Conservation (phyloP, 2,113 vertebrate genomes). For the Malurus melanocephalus region DNA sequence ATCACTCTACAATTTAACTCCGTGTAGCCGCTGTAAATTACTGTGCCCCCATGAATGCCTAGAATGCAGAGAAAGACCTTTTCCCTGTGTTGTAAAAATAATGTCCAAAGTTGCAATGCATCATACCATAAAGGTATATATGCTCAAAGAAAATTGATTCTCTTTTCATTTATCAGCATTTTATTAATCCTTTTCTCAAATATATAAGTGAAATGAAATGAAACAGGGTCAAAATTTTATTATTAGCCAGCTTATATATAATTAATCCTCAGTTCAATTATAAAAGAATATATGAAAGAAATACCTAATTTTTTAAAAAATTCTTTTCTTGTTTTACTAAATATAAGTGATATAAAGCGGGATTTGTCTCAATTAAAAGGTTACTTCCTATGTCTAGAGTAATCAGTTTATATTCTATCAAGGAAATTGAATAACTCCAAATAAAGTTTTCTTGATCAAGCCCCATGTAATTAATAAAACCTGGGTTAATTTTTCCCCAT, state of each 20-base stretch:
- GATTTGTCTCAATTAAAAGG: neutral
- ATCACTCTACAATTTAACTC: neutral
- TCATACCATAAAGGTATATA: neutral
- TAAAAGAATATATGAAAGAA: neutral
- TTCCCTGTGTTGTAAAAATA: neutral
- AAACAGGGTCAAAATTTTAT: neutral
- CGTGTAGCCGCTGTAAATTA: neutral
- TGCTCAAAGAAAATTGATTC: neutral
- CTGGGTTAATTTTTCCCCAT: neutral
- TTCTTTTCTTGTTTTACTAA: neutral
- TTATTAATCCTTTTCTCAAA: neutral
- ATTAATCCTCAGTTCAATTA: neutral
- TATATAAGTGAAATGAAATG: neutral
- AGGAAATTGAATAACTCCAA: neutral
- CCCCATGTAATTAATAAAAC: neutral
- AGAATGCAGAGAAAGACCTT: neutral
- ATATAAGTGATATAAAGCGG: neutral
- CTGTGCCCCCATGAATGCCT: neutral
- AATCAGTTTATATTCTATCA: neutral
- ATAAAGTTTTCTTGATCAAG: neutral
- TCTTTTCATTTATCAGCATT: neutral
- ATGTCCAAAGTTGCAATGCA: neutral
- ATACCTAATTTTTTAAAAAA: neutral
- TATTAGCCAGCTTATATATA: neutral
- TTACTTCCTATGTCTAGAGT: neutral